phyloP scores from a whole-genome alignment of 2,888 invertebrate species.

The Cryptus viduatorius region DNA sequence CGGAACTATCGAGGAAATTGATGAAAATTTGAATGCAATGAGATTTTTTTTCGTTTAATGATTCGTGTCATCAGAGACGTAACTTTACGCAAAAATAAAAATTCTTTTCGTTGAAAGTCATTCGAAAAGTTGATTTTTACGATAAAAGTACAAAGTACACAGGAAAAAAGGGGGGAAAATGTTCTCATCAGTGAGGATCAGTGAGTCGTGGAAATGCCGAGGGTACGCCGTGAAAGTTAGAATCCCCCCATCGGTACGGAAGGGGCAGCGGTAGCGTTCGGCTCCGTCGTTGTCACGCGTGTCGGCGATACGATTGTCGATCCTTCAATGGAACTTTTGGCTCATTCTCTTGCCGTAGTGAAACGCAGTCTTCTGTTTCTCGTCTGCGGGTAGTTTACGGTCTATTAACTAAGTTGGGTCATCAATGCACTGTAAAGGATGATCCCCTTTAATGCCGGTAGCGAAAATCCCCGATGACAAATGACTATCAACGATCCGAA shows the following conservation, averaged over 20 bases:
- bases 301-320: constrained; percentile 56
- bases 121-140: too few relatives aligned
- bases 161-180: too few relatives aligned
- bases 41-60: too few relatives aligned
- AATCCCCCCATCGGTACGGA: constrained; percentile 67
- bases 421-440: constrained; percentile 7
- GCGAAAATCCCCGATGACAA: too few relatives aligned
- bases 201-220: background rate
- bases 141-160: too few relatives aligned
- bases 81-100: too few relatives aligned
- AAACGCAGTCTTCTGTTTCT: constrained; percentile 34
- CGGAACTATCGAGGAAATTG: background rate
- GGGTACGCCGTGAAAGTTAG: background rate
- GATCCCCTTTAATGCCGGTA: background rate
- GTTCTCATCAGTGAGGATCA: background rate
- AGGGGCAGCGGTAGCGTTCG: constrained; percentile 19
- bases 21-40: background rate
- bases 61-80: too few relatives aligned
- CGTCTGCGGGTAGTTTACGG: constrained; percentile 22
- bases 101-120: too few relatives aligned
- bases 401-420: constrained; percentile 25
- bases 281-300: constrained; percentile 76
- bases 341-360: constrained; percentile 39
- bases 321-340: constrained; percentile 26
- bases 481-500: background rate